phyloP scores from a whole-genome alignment of 2,888 invertebrate genomes.

The Rotaria magnacalcarata region DNA sequence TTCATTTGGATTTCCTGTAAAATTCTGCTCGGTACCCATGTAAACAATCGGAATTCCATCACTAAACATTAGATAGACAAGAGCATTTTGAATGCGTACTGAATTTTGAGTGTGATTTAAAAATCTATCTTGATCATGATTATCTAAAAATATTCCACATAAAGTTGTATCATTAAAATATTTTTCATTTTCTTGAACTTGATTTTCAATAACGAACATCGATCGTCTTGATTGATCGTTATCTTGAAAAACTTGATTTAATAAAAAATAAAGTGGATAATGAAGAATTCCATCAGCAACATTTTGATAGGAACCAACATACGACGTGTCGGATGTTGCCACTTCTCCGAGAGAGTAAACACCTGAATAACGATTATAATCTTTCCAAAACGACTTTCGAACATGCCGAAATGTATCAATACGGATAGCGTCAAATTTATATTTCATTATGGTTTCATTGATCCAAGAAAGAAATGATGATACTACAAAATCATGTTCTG shows the following conservation, averaged over 20 bases:
- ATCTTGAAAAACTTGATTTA: constrained; percentile 47
- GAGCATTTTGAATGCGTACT: constrained; percentile 48
- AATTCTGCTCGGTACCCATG: constrained; percentile 50
- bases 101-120: constrained; percentile 47
- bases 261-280: constrained; percentile 48
- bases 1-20: not conserved
- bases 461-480: constrained; percentile 48
- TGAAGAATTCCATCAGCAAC: constrained; percentile 49
- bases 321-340: constrained; percentile 48
- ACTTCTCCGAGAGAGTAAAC: constrained; percentile 49
- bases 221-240: constrained; percentile 44
- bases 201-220: not conserved
- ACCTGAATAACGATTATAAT: constrained; percentile 48
- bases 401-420: constrained; percentile 49
- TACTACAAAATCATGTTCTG: constrained; percentile 48
- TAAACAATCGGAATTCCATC: constrained; percentile 50
- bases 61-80: constrained; percentile 48
- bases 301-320: constrained; percentile 49
- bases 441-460: constrained; percentile 47
- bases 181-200: constrained; percentile 44
- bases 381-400: constrained; percentile 48
- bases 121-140: constrained; percentile 50
- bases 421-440: constrained; percentile 49
- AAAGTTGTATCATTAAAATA: constrained; percentile 48
- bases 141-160: constrained; percentile 49